Base-by-base conservation (phyloP, 2,797 vertebrate genomes). In the Hozukius guyotensis region DNA sequence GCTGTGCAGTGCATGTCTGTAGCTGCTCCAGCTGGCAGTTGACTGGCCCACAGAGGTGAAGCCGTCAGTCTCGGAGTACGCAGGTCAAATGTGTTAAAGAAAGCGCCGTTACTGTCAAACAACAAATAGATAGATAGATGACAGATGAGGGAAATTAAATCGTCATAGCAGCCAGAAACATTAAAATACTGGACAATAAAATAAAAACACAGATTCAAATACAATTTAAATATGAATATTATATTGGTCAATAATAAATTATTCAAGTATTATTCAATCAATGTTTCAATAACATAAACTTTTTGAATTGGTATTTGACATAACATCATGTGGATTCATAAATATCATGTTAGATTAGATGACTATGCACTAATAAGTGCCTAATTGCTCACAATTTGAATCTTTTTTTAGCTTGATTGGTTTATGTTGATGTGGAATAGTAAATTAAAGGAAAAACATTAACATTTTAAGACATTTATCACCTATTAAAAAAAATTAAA, bases 11-110 rank as follows among this genome's bases (percentile, higher is more conserved):
- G 87, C 73, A 49, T 66, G 80, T 89, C 86, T 92, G 81, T 77
- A 78, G 90, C 87, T 36, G 83, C 75, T 92, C 88, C 92, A 93
- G 89, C 88, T 93, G 89, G 86, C 87, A 86, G 82, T 78, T 77
- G 83, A 86, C 83, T 75, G 72, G 82, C 76, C 82, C 81, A 65
- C 83, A 80, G 88, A 93, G 89, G 87, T 91, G 91, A 85, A 85
- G 68, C 76, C 10, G 60, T 83, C 85, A 75, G 63, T 77, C 72
- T 81, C 22, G 12, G 56, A 83, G 84, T 46, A 76, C 73, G 70
- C 82, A 74, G 86, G 87, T 89, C 88, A 86, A 80, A 91, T 14
- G 38, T 76, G 80, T 38, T 71, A 75, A 79, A 78, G 70, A 70
- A 66, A 9, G 52, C 25, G 34, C 2, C 29, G 11, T 69, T 24